Evolutionary conservation across 2,888 invertebrate species (phyloP).

Genomic region (Temnothorax unifasciatus): DNA sequence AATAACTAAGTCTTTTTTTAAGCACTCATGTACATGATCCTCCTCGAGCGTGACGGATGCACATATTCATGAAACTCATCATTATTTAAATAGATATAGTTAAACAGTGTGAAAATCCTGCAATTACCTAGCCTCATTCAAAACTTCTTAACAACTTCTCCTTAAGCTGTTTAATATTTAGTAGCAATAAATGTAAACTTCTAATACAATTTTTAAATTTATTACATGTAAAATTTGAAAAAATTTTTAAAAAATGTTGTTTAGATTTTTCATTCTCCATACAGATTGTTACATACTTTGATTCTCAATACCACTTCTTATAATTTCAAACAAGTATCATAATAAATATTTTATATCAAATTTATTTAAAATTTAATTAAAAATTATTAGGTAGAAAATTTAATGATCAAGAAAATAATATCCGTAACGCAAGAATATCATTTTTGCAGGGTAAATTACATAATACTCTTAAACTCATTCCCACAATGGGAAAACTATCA

Average conservation of each 20-base stretch:
- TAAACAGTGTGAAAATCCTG: constrained; percentile 2
- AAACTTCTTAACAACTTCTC: not conserved
- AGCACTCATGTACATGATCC: not conserved
- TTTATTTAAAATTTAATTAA: not conserved
- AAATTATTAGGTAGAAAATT: not conserved
- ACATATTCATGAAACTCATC: constrained; percentile 26
- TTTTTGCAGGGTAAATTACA: not conserved
- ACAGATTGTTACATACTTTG: not conserved
- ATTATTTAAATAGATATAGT: constrained; percentile 26
- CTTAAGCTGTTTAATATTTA: not conserved
- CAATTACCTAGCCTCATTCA: not conserved
- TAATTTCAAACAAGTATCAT: not conserved
- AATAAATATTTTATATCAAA: not conserved
- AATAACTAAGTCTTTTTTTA: not conserved
- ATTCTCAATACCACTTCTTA: not conserved
- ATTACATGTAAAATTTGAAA: not conserved
- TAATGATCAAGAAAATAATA: not conserved
- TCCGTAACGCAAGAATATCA: not conserved
- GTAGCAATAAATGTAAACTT: not conserved
- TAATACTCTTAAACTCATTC: not conserved
- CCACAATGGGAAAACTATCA: not conserved
- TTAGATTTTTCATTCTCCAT: not conserved
- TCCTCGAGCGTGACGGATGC: constrained; percentile 28
- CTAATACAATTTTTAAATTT: not conserved
- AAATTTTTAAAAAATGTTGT: not conserved